These are phyloP conservation scores for Danaus chrysippus DNA, from an alignment of 2,888 invertebrate species.

Conservation along the genomic window DNA sequence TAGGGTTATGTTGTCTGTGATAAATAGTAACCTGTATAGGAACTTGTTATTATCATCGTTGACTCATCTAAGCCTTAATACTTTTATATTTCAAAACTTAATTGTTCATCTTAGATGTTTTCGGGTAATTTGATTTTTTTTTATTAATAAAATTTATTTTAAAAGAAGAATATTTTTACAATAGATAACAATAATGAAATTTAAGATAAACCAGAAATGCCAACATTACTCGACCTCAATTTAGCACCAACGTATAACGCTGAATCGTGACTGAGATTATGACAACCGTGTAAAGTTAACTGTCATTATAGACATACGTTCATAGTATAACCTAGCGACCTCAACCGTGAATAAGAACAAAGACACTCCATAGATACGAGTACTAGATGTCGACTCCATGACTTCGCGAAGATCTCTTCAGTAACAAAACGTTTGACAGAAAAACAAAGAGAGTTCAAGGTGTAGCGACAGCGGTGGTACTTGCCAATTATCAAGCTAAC, in stretches of 20 bases:
- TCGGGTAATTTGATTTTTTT: not conserved
- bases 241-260: conserved; percentile 27
- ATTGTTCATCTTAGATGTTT: not conserved
- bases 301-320: conserved; percentile 12
- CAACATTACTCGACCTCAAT: conserved; percentile 24
- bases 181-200: conserved; percentile 12
- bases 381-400: conserved; percentile 55
- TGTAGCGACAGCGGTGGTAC: conserved; percentile 58
- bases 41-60: not conserved
- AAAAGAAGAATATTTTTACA: not conserved
- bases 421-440: conserved; percentile 64
- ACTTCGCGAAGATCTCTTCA: conserved; percentile 47
- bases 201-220: conserved; percentile 22
- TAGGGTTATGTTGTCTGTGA: not conserved
- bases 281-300: conserved; percentile 28
- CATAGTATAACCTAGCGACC: conserved; percentile 27
- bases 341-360: conserved; percentile 50
- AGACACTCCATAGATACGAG: conserved; percentile 49
- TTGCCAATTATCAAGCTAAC: conserved; percentile 71
- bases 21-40: conserved; percentile 15
- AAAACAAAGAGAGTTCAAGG: conserved; percentile 68
- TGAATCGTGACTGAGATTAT: conserved; percentile 33
- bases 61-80: no score
- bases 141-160: not conserved
- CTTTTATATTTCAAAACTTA: no score